These are phyloP conservation scores for Mnemiopsis leidyi DNA, from an alignment of 37 sponge, comb jelly and placozoan species.

Conservation along the genomic window DNA sequence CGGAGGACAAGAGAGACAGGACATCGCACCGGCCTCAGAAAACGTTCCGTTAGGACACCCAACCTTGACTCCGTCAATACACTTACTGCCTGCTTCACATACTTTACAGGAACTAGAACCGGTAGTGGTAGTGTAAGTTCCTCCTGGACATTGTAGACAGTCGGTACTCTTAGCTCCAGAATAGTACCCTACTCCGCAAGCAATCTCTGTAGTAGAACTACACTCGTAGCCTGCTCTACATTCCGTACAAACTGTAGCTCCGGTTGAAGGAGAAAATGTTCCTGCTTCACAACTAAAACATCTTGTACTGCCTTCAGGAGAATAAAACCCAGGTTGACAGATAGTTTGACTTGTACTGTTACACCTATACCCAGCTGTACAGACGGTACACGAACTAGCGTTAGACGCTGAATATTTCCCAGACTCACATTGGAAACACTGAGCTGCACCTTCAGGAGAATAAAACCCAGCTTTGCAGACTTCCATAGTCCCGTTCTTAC, in stretches of 20 bases:
- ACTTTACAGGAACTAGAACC: background rate
- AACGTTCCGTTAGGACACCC: background rate
- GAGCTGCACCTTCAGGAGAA: constrained; percentile 5
- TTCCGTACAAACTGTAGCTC: background rate
- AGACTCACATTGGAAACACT: background rate
- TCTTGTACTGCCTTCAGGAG: background rate
- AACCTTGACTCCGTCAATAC: background rate
- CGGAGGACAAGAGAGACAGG: background rate
- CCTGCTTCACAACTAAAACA: constrained; percentile 38
- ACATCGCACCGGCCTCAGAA: constrained; percentile 4
- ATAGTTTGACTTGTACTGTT: background rate
- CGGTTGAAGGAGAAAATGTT: background rate
- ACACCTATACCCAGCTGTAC: constrained; percentile 25
- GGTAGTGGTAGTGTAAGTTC: background rate
- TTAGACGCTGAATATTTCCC: background rate
- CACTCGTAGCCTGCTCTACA: constrained; percentile 31
- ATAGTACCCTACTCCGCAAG: background rate
- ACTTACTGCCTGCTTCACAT: constrained; percentile 20
- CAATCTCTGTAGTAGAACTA: background rate
- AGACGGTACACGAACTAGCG: background rate
- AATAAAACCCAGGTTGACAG: background rate
- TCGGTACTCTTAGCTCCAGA: background rate
- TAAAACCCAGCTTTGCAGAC: background rate
- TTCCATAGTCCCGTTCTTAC: background rate
- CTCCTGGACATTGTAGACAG: constrained; percentile 40